These are phyloP conservation scores for Varanus komodoensis DNA, from an alignment of 2,113 vertebrate genomes.

Conservation along the genomic window DNA sequence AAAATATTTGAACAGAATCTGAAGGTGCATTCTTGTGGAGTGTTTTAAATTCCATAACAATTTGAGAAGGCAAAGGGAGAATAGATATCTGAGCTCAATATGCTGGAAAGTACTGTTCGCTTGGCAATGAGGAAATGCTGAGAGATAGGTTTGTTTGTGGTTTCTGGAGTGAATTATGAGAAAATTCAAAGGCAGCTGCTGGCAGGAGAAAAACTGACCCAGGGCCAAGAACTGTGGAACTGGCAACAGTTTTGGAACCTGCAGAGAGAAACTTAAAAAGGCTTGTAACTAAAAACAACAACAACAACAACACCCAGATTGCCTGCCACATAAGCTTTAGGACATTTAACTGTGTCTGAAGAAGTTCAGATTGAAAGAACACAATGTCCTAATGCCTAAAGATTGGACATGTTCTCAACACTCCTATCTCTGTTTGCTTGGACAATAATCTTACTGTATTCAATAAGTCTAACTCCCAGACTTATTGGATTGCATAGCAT, in stretches of 20 bases:
- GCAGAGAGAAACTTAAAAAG: neutral
- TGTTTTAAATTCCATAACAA: constrained; percentile 9
- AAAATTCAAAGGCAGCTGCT: neutral
- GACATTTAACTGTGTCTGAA: neutral
- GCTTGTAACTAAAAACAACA: neutral
- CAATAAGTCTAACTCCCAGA: neutral
- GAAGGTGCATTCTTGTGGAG: neutral
- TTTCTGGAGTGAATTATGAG: neutral
- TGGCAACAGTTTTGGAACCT: neutral
- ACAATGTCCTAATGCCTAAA: neutral
- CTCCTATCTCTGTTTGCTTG: neutral
- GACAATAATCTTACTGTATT: neutral
- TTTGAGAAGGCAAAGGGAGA: neutral
- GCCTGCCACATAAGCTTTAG: neutral
- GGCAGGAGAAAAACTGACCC: neutral
- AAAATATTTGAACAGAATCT: neutral
- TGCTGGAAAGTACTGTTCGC: neutral
- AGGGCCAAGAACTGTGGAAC: neutral
- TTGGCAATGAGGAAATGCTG: neutral
- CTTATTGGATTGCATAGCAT: neutral
- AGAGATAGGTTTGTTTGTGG: neutral
- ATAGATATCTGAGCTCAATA: neutral
- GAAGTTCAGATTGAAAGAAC: neutral
- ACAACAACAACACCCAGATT: neutral
- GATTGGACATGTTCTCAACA: neutral